Base-by-base conservation (phyloP, 2,797 vertebrate species). In the Danionella dracula region DNA sequence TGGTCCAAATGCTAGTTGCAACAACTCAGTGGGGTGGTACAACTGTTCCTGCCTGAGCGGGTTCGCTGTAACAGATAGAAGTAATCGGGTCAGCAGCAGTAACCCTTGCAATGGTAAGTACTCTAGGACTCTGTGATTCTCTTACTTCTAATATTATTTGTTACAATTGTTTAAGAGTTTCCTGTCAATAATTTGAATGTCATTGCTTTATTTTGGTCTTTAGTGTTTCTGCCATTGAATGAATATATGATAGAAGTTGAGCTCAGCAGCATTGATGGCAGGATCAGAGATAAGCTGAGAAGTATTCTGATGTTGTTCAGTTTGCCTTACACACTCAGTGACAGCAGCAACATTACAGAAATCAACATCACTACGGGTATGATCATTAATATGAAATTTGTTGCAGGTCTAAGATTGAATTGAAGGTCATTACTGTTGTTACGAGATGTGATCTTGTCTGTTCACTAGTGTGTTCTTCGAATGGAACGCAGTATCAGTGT, bases 271-370 rank as follows among this genome's bases (percentile, higher is more conserved):
- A 55, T 71, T 10, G 62, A 76, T 32, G 9, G 50, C 8, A 4
- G 15, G 2, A 8, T 19, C 1, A 50, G 74, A 8, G 17, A 73
- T 42, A 9, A 19, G 12, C 23, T 79, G 37, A 79, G 62, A 32
- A 34, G 0, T 20, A 4, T 34, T 45, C 29, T 78, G 44, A 61
- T 11, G 48, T 63, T 44, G 37, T 41, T 32, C 35, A 66, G 10
- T 53, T 74, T 46, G 44, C 73, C 77, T 1, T 29, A 68, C 53
- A 64, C 12, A 38, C 10, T 60, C 61, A 65, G 13, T 66, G 60
- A 12, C 45, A 51, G 12, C 27, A 27, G 51, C 12, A 55, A 58
- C 32, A 54, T 81, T 23, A 48, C 12, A 40, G 49, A 72, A 21
- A 50, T 72, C 63, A 72, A 56, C 63, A 37, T 72, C 2, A 65